Conservation (phyloP, 2,797 vertebrate genomes). For the Cossypha dichroa region DNA sequence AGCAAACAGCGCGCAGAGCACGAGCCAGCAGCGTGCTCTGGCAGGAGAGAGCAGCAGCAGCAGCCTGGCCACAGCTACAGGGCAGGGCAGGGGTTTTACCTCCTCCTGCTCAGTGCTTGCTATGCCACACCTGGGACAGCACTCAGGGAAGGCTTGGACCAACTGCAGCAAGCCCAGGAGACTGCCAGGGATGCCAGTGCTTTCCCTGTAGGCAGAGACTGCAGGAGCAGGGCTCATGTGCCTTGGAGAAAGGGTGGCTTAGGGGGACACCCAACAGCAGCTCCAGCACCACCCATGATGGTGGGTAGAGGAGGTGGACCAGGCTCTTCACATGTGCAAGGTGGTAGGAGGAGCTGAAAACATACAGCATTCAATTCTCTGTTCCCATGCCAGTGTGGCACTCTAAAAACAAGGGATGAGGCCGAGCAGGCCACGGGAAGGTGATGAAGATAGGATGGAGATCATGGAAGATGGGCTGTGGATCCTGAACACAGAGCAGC, state of each 20-base stretch:
- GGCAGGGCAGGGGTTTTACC: neutral
- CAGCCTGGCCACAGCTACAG: neutral
- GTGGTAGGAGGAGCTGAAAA: neutral
- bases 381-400: neutral
- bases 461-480: neutral
- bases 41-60: neutral
- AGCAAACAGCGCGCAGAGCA: neutral
- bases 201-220: too few species aligned
- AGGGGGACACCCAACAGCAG: neutral
- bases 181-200: accelerated
- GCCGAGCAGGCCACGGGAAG: neutral
- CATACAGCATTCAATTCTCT: neutral
- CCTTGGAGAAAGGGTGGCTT: neutral
- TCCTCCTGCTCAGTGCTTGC: neutral
- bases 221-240: neutral
- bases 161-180: accelerated
- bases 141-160: neutral
- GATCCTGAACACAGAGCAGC: neutral
- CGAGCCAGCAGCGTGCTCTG: neutral
- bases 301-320: neutral
- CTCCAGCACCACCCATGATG: accelerated
- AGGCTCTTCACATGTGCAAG: neutral
- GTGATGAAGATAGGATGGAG: neutral
- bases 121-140: neutral
- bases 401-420: neutral